Evolutionary conservation across 2,113 vertebrate genomes (phyloP).

Genomic region (Albula glossodonta): DNA sequence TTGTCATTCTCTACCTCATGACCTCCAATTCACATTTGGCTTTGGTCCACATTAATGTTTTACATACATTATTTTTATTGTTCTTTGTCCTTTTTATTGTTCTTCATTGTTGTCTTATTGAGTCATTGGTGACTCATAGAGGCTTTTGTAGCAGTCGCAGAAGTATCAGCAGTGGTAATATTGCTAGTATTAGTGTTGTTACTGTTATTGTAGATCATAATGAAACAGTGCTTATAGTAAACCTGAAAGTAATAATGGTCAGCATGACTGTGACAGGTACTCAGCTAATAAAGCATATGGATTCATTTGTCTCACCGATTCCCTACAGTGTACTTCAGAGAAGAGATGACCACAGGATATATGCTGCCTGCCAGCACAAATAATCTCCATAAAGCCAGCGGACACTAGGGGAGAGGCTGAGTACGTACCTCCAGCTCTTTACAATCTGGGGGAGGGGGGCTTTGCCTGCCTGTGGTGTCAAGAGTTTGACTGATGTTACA

Average conservation of each 20-base stretch:
- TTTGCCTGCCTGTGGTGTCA: background rate
- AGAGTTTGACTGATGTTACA: background rate
- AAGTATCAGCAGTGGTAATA: too few species aligned
- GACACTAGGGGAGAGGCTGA: background rate
- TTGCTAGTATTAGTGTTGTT: too few species aligned
- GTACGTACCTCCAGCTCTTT: background rate
- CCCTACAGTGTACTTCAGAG: background rate
- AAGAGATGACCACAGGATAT: background rate
- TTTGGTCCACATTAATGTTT: too few species aligned
- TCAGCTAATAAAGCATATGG: background rate
- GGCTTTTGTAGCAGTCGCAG: too few species aligned
- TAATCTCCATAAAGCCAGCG: background rate
- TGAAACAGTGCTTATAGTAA: background rate
- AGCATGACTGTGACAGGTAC: background rate
- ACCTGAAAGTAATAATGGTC: background rate
- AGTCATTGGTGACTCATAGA: too few species aligned
- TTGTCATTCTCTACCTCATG: too few species aligned
- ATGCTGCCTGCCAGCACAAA: background rate
- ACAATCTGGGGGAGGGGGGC: background rate
- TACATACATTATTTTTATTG: too few species aligned
- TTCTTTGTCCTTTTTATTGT: too few species aligned
- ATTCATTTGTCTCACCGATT: background rate
- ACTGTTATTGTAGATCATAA: background rate
- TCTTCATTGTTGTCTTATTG: too few species aligned
- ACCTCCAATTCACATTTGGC: too few species aligned